Evolutionary conservation across 2,797 vertebrate species (phyloP).

Genomic region (Lagocephalus sceleratus): DNA sequence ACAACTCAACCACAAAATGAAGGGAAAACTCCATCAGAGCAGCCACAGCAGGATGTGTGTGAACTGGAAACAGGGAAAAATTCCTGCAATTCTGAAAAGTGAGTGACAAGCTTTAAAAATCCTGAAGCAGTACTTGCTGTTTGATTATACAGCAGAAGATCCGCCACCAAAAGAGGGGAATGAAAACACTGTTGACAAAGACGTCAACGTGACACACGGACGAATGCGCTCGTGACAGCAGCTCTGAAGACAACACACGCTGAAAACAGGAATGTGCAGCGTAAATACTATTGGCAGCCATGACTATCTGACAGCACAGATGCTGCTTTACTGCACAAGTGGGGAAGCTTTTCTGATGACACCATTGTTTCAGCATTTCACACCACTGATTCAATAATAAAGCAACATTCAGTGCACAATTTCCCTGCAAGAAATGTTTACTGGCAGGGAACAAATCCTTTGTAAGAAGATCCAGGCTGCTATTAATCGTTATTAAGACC

Average conservation of each 20-base stretch:
- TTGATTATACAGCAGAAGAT: slow-evolving; percentile 59
- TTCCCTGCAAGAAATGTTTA: slow-evolving; percentile 25
- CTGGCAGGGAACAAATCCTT: slow-evolving; percentile 23
- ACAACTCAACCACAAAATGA: slow-evolving; percentile 31
- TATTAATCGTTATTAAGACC: slow-evolving; percentile 15
- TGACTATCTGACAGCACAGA: slow-evolving; percentile 63
- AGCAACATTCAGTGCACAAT: slow-evolving; percentile 29
- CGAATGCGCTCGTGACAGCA: slow-evolving; percentile 40
- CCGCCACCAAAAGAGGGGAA: slow-evolving; percentile 5
- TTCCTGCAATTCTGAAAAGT: slow-evolving; percentile 38
- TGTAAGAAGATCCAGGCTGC: slow-evolving; percentile 11
- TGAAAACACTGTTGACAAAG: slow-evolving; percentile 48
- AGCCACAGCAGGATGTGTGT: slow-evolving; percentile 44
- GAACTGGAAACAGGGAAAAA: slow-evolving; percentile 50
- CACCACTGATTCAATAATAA: slow-evolving; percentile 55
- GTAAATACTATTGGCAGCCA: slow-evolving; percentile 62
- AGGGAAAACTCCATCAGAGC: slow-evolving; percentile 51
- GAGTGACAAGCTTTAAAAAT: slow-evolving; percentile 53
- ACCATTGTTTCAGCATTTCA: slow-evolving; percentile 52
- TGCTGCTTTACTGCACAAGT: slow-evolving; percentile 42
- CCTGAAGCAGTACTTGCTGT: slow-evolving; percentile 40
- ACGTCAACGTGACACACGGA: slow-evolving; percentile 36
- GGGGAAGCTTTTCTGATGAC: slow-evolving; percentile 36
- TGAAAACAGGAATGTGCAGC: slow-evolving; percentile 35
- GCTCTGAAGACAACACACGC: slow-evolving; percentile 39